These are phyloP conservation scores for Drosophila rubida DNA, from an alignment of 2,888 invertebrate species.

Conservation along the genomic window DNA sequence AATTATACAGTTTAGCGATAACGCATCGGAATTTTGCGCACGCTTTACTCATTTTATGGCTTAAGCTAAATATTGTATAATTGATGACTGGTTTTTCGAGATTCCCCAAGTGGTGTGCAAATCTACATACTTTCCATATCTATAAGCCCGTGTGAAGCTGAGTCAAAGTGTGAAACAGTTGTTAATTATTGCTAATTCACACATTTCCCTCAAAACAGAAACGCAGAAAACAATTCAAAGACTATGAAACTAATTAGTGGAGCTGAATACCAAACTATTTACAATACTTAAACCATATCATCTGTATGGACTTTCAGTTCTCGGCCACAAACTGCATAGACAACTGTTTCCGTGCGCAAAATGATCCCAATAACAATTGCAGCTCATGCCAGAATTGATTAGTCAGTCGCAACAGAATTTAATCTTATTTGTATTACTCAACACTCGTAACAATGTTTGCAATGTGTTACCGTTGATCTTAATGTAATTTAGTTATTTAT, in stretches of 20 bases:
- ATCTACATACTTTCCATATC: constrained; percentile 16
- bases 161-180: constrained; percentile 1
- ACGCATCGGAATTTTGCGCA: constrained; percentile 46
- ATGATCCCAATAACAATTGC: constrained; percentile 73
- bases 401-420: neutral
- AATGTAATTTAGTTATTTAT: too few species aligned
- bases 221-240: constrained; percentile 71
- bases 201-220: constrained; percentile 6
- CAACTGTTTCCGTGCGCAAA: constrained; percentile 75
- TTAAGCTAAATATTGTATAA: constrained; percentile 1
- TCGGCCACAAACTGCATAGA: constrained; percentile 71
- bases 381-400: constrained; percentile 62
- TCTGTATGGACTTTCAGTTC: constrained; percentile 68
- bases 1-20: constrained; percentile 3
- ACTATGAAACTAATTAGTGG: constrained; percentile 71
- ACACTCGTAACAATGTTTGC: too few species aligned
- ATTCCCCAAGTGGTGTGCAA: constrained; percentile 56
- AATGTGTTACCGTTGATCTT: too few species aligned
- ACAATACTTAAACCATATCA: neutral
- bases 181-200: neutral
- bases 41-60: constrained; percentile 35
- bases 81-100: constrained; percentile 4
- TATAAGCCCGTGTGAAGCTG: constrained; percentile 47
- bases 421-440: neutral
- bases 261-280: neutral